Evolutionary conservation across 2,113 vertebrate species (phyloP).

Genomic region (Tetrax tetrax): DNA sequence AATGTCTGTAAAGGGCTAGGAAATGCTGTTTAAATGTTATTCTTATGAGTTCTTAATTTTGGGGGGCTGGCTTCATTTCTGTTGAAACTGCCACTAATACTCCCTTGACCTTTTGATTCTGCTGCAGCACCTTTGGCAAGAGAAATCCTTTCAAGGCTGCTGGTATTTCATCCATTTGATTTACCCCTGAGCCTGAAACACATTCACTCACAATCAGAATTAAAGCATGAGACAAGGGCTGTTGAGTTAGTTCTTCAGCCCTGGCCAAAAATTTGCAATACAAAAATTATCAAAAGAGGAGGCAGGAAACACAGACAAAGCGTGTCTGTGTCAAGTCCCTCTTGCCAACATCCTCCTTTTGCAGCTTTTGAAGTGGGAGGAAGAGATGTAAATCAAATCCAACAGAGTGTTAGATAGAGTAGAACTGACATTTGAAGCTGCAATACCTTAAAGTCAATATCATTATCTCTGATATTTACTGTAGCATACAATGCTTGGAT

Average conservation of each 20-base stretch:
- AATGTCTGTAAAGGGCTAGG: background rate
- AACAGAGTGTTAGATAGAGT: slow-evolving; percentile 59
- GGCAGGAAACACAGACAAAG: background rate
- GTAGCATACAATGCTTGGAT: slow-evolving; percentile 67
- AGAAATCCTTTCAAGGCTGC: background rate
- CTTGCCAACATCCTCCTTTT: background rate
- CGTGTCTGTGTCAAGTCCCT: rapidly evolving
- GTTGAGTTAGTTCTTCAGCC: background rate
- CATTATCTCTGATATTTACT: slow-evolving; percentile 85
- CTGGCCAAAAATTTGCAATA: background rate
- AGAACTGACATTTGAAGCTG: slow-evolving; percentile 81
- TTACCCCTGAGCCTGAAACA: background rate
- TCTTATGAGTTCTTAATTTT: background rate
- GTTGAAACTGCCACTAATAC: slow-evolving; percentile 22
- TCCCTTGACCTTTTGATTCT: slow-evolving; percentile 57
- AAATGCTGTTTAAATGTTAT: slow-evolving; percentile 48
- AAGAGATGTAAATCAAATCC: slow-evolving; percentile 72
- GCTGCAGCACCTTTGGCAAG: slow-evolving; percentile 20
- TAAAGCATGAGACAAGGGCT: background rate
- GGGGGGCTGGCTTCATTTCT: background rate
- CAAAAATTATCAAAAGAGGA: background rate
- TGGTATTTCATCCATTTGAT: slow-evolving; percentile 15
- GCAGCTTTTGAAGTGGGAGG: slow-evolving; percentile 6
- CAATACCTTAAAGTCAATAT: slow-evolving; percentile 84
- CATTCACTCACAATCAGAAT: slow-evolving; percentile 37